A percentile compares a stretch with the other conserved stretches of the same genome.
Conservation (phyloP, 2,797 vertebrate species). For the Falco concolor region DNA sequence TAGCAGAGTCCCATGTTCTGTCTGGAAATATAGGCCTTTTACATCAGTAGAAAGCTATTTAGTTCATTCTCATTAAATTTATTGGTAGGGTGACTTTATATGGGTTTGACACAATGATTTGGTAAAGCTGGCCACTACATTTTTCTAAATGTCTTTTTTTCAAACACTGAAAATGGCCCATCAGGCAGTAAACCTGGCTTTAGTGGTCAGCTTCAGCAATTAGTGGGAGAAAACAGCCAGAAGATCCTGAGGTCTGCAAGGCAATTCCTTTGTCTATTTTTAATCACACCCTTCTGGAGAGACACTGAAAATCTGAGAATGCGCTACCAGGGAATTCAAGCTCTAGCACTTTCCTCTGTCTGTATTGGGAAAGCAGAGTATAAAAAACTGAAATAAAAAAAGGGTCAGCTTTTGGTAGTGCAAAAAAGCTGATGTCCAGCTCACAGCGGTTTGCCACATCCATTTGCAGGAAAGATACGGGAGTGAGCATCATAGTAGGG, state of each 20-base stretch:
- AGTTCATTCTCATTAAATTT: constrained; percentile 6
- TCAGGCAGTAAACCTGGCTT: not conserved
- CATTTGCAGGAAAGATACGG: not conserved
- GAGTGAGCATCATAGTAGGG: not conserved
- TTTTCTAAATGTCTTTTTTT: not conserved
- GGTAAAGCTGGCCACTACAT: not conserved
- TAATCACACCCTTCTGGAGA: not conserved
- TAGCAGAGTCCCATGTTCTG: not conserved
- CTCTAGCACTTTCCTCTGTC: not conserved
- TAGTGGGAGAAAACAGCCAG: not conserved
- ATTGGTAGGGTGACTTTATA: not conserved
- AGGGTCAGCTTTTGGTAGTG: not conserved
- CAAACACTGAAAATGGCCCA: not conserved
- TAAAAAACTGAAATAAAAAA: not conserved
- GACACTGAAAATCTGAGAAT: not conserved
- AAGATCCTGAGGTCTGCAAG: constrained; percentile 3
- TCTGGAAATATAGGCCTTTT: not conserved
- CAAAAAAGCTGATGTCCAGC: not conserved
- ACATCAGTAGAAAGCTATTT: constrained; percentile 13
- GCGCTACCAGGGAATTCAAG: not conserved
- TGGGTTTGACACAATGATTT: not conserved
- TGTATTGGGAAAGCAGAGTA: not conserved
- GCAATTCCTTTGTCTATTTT: not conserved
- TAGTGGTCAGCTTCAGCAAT: not conserved
- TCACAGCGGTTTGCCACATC: not conserved